Base-by-base conservation (phyloP, 2,888 invertebrate species). In the Cordilura impudica region DNA sequence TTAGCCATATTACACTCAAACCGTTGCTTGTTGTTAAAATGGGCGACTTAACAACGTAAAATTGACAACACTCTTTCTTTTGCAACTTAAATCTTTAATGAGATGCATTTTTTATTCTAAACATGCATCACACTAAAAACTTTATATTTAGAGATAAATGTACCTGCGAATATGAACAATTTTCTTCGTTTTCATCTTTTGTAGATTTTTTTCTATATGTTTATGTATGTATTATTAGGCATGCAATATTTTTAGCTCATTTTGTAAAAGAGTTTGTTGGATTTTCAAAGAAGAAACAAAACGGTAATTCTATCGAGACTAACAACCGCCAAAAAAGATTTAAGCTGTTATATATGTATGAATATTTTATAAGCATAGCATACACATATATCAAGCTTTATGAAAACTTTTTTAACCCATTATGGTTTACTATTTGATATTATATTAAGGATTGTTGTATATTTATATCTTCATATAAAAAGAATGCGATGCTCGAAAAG, bases 21-120 rank as follows among this genome's bases (percentile, higher is more conserved):
- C n/a, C n/a, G n/a, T n/a, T n/a, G n/a, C n/a, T n/a, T n/a, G n/a
- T n/a, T n/a, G n/a, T n/a, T n/a, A 7, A 49, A 47, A 63, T 63
- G 61, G 31, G 0, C n/a, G n/a, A n/a, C n/a, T n/a, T n/a, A n/a
- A n/a, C n/a, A n/a, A n/a, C n/a, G n/a, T n/a, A n/a, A 31, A 31
- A 63, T 63, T 63, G 63, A 35, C 49, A 63, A 63, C 49, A 63
- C 51, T 51, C 29, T 39, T 39, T 39, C n/a, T 0, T 39, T n/a
- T 4, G 3, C 0, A 39, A n/a, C n/a, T n/a, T n/a, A n/a, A 39
- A 39, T 4, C n/a, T 39, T 26, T 4, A 26, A 26, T 26, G 26
- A 39, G 35, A n/a, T 39, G 35, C 35, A 39, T 21, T 31, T 49
- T 49, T 31, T 47, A 63, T 63, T 63, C 63, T 39, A 39, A 39